phyloP scores from a whole-genome alignment of 2,113 vertebrate species.

The Lanius collurio region DNA sequence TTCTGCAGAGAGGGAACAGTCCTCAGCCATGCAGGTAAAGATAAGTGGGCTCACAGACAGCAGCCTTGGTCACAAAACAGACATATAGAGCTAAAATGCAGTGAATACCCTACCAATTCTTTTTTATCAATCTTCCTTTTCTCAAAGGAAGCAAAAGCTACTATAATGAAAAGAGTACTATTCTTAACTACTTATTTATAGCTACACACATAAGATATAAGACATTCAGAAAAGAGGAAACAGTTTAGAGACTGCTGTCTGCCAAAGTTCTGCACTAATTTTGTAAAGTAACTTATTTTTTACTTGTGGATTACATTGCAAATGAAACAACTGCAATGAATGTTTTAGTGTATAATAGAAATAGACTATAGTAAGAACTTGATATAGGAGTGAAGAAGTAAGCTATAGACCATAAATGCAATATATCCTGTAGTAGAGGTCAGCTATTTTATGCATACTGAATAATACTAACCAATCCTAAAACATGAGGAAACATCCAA shows the following conservation, averaged over 20 bases:
- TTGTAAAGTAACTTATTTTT: background rate
- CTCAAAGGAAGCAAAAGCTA: background rate
- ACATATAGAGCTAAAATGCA: background rate
- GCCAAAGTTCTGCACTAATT: background rate
- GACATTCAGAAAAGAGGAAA: background rate
- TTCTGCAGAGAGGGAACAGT: background rate
- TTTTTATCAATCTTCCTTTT: background rate
- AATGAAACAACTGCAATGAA: background rate
- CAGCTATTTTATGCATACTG: constrained; percentile 55
- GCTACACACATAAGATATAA: background rate
- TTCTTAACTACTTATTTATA: background rate
- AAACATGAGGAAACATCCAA: constrained; percentile 70
- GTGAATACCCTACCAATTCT: background rate
- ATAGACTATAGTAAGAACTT: background rate
- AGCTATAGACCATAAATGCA: background rate
- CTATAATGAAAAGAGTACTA: background rate
- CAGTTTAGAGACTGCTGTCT: background rate
- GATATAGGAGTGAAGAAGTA: background rate
- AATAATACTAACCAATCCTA: constrained; percentile 53
- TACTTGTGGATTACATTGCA: background rate
- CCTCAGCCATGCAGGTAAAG: background rate
- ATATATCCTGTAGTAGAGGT: constrained; percentile 12
- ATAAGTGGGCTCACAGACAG: background rate
- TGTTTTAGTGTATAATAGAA: background rate
- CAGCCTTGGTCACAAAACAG: background rate